Percentiles rank a stretch among this genome's conserved stretches.
phyloP scores from a whole-genome alignment of 2,888 invertebrate species.

The Pristionchus exspectatus region DNA sequence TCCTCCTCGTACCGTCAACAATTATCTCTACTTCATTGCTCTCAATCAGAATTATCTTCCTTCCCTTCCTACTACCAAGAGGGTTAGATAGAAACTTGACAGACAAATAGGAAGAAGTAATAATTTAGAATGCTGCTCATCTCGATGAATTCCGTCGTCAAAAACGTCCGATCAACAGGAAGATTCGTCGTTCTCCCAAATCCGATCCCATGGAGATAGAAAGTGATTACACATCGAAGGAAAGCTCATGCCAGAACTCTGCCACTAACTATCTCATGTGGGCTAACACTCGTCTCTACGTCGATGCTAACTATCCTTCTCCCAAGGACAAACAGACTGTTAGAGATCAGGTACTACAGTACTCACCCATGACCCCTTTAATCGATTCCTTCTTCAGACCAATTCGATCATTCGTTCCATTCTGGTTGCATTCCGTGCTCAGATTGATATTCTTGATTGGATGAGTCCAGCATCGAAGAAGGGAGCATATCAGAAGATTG shows the following conservation, averaged over 20 bases:
- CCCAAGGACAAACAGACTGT: conserved; percentile 58
- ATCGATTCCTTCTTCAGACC: conserved; percentile 9
- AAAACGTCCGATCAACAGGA: conserved; percentile 17
- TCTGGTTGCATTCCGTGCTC: conserved; percentile 40
- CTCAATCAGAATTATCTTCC: conserved; percentile 10
- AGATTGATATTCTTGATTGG: conserved; percentile 52
- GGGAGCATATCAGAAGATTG: conserved; percentile 73
- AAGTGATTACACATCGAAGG: neutral
- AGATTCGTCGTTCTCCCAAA: conserved; percentile 8
- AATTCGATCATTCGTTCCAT: conserved; percentile 45
- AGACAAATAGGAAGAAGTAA: too few species aligned
- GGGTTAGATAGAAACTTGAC: neutral
- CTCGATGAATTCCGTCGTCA: neutral
- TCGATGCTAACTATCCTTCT: conserved; percentile 71
- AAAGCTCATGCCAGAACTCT: neutral
- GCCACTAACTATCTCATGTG: conserved; percentile 57
- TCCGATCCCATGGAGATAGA: neutral
- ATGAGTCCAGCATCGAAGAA: conserved; percentile 71
- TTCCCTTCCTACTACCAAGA: neutral
- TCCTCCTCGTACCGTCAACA: conserved; percentile 35
- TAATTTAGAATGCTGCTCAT: neutral
- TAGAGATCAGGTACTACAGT: conserved; percentile 63
- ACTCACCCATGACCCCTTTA: neutral
- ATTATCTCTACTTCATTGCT: conserved; percentile 16
- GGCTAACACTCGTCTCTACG: conserved; percentile 73